A percentile compares a stretch with the other conserved stretches of the same genome.
Conservation (phyloP, 2,888 invertebrate genomes). For the Sericinus montela region DNA sequence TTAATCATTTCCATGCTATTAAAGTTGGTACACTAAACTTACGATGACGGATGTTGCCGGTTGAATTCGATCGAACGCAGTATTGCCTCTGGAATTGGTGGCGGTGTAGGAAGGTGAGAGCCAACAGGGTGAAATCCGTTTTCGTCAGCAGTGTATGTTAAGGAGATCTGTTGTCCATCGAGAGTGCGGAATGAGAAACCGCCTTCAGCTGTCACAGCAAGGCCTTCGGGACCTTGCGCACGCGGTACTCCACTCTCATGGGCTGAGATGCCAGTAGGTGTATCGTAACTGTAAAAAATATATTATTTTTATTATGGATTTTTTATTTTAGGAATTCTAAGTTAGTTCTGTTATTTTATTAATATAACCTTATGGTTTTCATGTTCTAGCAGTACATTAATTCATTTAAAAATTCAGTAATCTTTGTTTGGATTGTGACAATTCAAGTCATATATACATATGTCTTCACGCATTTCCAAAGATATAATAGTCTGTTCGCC, state of each 20-base stretch:
- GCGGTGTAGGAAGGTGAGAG: slow-evolving; percentile 79
- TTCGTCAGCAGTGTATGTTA: slow-evolving; percentile 85
- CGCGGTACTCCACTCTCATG: slow-evolving; percentile 80
- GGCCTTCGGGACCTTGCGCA: slow-evolving; percentile 74
- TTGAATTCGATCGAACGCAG: slow-evolving; percentile 71
- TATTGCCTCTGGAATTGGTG: slow-evolving; percentile 80
- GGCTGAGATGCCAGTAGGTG: slow-evolving; percentile 81
- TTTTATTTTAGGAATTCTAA: too few species aligned
- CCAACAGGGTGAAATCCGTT: slow-evolving; percentile 84
- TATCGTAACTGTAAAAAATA: slow-evolving; percentile 76
- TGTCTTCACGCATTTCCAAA: too few species aligned
- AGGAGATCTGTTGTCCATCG: slow-evolving; percentile 81
- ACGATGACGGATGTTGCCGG: slow-evolving; percentile 38
- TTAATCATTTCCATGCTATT: too few species aligned
- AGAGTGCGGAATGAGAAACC: slow-evolving; percentile 83
- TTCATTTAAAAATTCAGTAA: too few species aligned
- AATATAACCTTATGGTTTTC: too few species aligned
- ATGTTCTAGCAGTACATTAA: too few species aligned
- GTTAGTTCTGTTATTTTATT: too few species aligned
- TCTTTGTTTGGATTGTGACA: too few species aligned
- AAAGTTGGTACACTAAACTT: slow-evolving; percentile 22
- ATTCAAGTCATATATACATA: too few species aligned
- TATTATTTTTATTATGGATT: not conserved
- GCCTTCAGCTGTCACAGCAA: slow-evolving; percentile 81
- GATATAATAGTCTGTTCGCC: too few species aligned